A percentile compares a stretch with the other conserved stretches of the same genome.
Evolutionary conservation across 1,140 invertebrate species (phyloP).

Genomic region (Lepidotrigona ventralis): DNA sequence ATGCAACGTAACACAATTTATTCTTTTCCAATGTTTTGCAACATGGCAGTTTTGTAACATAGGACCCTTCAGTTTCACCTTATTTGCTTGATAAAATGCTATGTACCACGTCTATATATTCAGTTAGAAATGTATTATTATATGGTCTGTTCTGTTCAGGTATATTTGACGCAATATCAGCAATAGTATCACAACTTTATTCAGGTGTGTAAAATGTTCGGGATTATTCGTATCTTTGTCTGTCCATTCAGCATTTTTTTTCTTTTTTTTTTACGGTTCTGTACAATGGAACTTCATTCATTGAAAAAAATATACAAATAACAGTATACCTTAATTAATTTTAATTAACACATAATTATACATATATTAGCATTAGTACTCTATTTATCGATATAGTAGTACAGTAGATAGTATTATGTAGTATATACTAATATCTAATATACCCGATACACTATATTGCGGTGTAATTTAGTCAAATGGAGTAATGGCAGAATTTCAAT

Average conservation of each 20-base stretch:
- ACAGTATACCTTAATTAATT: background rate
- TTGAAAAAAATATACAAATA: background rate
- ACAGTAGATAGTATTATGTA: background rate
- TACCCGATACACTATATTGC: too few species aligned
- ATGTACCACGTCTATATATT: background rate
- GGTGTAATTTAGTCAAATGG: too few species aligned
- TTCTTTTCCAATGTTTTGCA: background rate
- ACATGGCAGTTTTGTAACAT: background rate
- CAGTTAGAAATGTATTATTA: slow-evolving; percentile 69
- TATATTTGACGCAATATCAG: slow-evolving; percentile 80
- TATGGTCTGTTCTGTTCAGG: slow-evolving; percentile 83
- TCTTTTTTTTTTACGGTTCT: background rate
- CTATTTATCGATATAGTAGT: too few species aligned
- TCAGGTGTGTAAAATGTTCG: slow-evolving; percentile 82
- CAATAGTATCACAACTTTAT: slow-evolving; percentile 83
- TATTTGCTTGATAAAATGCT: background rate
- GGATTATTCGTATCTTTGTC: slow-evolving; percentile 63
- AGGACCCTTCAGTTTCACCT: too few species aligned
- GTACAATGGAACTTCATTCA: background rate
- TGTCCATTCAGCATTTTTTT: slow-evolving; percentile 77
- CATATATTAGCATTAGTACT: too few species aligned
- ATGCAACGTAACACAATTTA: background rate
- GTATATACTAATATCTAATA: background rate
- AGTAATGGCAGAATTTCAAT: background rate
- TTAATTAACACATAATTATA: too few species aligned